Base-by-base conservation (phyloP, 2,113 vertebrate species). In the Sciurus niger region DNA sequence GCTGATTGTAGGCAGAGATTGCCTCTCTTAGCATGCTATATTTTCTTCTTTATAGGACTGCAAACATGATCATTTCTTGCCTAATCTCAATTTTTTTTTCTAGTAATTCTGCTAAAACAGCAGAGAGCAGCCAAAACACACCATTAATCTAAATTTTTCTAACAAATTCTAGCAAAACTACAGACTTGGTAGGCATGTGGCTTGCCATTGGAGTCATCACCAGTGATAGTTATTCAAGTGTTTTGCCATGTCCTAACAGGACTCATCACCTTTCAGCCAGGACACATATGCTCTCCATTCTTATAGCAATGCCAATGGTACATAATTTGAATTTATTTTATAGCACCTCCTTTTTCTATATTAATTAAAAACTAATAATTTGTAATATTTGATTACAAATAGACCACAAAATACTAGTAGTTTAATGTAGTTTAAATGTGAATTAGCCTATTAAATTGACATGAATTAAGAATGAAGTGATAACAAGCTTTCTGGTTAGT, bases 41-140 rank as follows among this genome's bases (percentile, higher is more conserved):
- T 96, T 96, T 93, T 91, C 32, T 94, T 65, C 80, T 63, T 14
- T 25, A 72, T 25, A 78, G 28, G 8, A 86, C n/a, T 95, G 68
- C 67, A 96, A 90, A 97, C 92, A 76, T 68, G 40, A n/a, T 88
- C 76, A 89, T 90, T 85, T 95, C 46, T 97, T 96, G 68, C 25
- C 84, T 95, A 43, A 96, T 92, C 72, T 97, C 43, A 87, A 80
- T 46, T 95, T 58, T 90, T 17, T 92, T 95, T 74, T 32, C 67
- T 76, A 82, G 67, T 16, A 85, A 90, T 89, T 95, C 96, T 94
- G 40, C 73, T 95, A 93, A 96, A 96, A 85, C 67, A 96, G 80
- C 76, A 78, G 93, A 96, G 17, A 95, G 13, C 65, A 90, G 88
- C 65, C 67, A 90, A 96, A 94, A 93, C 18, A 95, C 17, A 94